Percentiles rank a stretch among this genome's conserved stretches.
These are phyloP conservation scores for Theocolax elegans DNA, from an alignment of 1,140 invertebrate species.

Conservation along the genomic window DNA sequence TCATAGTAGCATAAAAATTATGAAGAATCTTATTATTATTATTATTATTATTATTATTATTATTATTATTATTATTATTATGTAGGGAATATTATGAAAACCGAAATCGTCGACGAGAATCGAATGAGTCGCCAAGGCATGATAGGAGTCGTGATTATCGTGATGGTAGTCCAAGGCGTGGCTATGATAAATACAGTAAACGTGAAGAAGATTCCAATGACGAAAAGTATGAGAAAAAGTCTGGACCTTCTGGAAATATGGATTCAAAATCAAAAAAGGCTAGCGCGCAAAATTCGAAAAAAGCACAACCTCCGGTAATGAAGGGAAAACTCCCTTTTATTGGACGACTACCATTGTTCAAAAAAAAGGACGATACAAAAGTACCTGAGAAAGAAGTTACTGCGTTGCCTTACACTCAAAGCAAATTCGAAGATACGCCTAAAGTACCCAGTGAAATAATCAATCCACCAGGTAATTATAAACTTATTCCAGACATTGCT, in stretches of 20 bases:
- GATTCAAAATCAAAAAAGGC: conserved; percentile 53
- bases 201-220: conserved; percentile 61
- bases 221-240: conserved; percentile 65
- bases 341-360: conserved; percentile 76
- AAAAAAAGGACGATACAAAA: conserved; percentile 71
- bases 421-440: conserved; percentile 63
- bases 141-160: conserved; percentile 60
- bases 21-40: no score
- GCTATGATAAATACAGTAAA: conserved; percentile 60
- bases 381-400: conserved; percentile 61
- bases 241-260: conserved; percentile 48
- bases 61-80: conserved; percentile 38
- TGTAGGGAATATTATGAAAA: conserved; percentile 63
- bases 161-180: conserved; percentile 61
- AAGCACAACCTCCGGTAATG: conserved; percentile 44
- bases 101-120: conserved; percentile 56
- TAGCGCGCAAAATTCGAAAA: conserved; percentile 46
- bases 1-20: no score
- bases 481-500: no score
- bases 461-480: conserved; percentile 61
- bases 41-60: no score
- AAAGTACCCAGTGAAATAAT: conserved; percentile 64
- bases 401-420: conserved; percentile 61
- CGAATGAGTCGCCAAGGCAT: conserved; percentile 60
- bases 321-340: conserved; percentile 77